Evolutionary conservation across 2,113 vertebrate species (phyloP), one percentile per base, ranked within the genome.

Genomic region (Propithecus coquereli): DNA sequence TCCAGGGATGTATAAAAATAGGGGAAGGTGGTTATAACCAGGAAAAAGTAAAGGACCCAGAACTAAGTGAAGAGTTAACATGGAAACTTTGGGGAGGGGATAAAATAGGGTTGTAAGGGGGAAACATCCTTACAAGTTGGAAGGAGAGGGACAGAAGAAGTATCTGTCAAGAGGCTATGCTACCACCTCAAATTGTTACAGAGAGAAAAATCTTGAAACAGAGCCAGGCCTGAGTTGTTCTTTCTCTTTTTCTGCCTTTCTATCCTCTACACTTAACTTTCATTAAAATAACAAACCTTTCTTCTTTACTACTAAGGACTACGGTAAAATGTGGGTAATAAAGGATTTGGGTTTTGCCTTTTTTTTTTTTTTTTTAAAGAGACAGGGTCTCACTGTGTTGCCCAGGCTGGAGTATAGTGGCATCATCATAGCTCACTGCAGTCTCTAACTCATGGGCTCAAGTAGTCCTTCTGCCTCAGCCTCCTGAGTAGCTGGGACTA

Each of bases 281-380:
- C 37, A 92, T 52, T 61, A 79, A 65, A 93, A 95, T 30, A 94
- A 90, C 70, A 91, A 74, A 91, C 66, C 54, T 94, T 82, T 77
- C 61, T n/a, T 94, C 91, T 63, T 94, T 3, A 66, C 65, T 14
- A 83, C 34, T 54, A 80, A 87, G 22, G 45, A 86, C 65, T 63
- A 74, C 2, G 32, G 50, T 57, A 43, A 92, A 90, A 90, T 83
- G 17, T 92, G 54, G 9, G n/a, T 81, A 76, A 94, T 22, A 57
- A 94, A 52, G 27, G 45, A 82, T 83, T 32, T 86, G 52, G 12
- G 8, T 18, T 57, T 57, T 57, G 54, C 54, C 5, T 57, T 57
- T 57, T 57, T 57, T 20, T 57, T 57, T 54, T 17, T 14, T 54
- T 57, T 57, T 57, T 27, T 4, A 61, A 61, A 61, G 23, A 63